Base-by-base conservation (phyloP, 1,140 invertebrate genomes). In the Heliconius nattereri region DNA sequence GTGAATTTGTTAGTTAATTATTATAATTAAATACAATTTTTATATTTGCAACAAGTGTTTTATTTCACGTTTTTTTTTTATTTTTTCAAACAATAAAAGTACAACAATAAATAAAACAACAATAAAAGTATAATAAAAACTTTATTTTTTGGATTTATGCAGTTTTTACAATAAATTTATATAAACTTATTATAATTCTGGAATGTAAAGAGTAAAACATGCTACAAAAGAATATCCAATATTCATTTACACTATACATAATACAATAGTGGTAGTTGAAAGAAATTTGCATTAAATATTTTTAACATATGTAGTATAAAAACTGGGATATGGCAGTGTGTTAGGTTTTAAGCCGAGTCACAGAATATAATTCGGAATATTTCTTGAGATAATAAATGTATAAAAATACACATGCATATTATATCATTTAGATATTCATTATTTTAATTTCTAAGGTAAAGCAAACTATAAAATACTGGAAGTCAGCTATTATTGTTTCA, bases 11-110 rank as follows among this genome's bases (percentile, higher is more conserved):
- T 87, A 84, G 83, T 87, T 87, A 81, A 84, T 85, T 85, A 86
- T 88, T 89, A 84, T 86, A 90, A 90, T 84, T 87, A 88, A 90
- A 88, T 90, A 89, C 85, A 87, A 83, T 85, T 90, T 89, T 86
- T 86, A 85, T 87, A 85, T 86, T 84, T 85, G 80, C 82, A 81
- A 57, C 23, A 20, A 66, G n/a, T 19, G 73, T 74, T 86, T 85
- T 82, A 78, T 78, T 85, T 80, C 3, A 54, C 13, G 9, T 19
- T 29, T 6, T 54, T 6, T 54, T 74, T 75, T 20, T 16, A 9
- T 35, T 11, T 37, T 72, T 45, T 45, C 13, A 16, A 45, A 16
- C 40, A 45, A n/a, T 45, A 3, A 45, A 45, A 45, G 16, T 45
- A 45, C 32, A 35, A 35, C 6, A 35, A 35, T n/a, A 52, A 73